Conservation (phyloP, 2,113 vertebrate genomes). For the Chlamydotis undulata region DNA sequence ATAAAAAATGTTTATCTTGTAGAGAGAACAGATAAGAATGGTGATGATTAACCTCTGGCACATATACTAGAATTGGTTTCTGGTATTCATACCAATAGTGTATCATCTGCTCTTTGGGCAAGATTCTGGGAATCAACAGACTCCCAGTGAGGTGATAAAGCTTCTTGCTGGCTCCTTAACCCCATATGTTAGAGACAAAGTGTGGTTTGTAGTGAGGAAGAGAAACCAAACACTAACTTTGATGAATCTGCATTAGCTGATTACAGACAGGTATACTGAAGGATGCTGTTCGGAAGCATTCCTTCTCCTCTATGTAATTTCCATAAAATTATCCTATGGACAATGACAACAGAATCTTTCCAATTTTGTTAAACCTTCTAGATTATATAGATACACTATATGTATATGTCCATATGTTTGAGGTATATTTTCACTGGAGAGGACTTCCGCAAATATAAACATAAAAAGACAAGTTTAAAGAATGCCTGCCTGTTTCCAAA, state of each 20-base stretch:
- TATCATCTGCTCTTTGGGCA: background rate
- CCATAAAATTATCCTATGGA: background rate
- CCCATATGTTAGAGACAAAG: background rate
- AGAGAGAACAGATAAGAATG: background rate
- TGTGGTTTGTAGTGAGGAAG: background rate
- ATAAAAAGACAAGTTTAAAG: background rate
- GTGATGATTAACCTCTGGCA: background rate
- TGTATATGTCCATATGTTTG: background rate
- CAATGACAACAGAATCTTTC: background rate
- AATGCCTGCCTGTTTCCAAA: background rate
- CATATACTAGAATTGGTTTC: background rate
- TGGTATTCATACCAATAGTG: background rate
- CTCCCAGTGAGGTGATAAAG: background rate
- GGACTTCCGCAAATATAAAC: background rate
- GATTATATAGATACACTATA: background rate
- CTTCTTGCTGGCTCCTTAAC: background rate
- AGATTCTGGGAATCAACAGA: background rate
- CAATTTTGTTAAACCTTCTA: background rate
- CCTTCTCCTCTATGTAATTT: background rate
- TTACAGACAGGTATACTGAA: background rate
- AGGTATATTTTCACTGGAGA: background rate
- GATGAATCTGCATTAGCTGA: background rate
- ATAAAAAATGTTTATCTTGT: background rate
- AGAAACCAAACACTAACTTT: background rate
- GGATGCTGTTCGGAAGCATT: background rate